A percentile compares a stretch with the other conserved stretches of the same genome.
phyloP scores from a whole-genome alignment of 2,888 invertebrate species.

The Ectemnius lituratus region DNA sequence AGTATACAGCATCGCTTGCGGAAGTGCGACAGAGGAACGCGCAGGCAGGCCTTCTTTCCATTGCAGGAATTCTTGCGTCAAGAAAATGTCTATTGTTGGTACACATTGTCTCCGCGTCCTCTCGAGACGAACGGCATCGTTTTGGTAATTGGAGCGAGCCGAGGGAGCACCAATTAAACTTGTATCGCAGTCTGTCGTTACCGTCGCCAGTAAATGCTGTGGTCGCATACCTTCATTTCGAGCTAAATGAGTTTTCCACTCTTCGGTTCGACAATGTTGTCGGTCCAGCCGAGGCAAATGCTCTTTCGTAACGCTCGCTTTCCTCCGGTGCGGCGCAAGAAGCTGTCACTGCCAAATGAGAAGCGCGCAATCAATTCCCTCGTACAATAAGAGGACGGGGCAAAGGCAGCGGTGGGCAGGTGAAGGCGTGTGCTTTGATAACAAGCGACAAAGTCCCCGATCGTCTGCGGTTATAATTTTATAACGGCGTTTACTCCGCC shows the following conservation, averaged over 20 bases:
- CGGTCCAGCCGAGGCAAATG: not conserved
- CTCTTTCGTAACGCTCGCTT: not conserved
- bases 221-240: constrained; percentile 29
- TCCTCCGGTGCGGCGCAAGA: not conserved
- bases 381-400: too few relatives aligned
- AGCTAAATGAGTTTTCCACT: constrained; percentile 32
- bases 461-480: constrained; percentile 4
- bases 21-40: constrained; percentile 19
- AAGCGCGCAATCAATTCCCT: constrained; percentile 3
- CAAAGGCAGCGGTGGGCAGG: not conserved
- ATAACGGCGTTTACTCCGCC: not conserved
- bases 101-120: constrained; percentile 24
- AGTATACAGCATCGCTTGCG: constrained; percentile 30
- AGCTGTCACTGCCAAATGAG: not conserved
- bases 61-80: constrained; percentile 18
- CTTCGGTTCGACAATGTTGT: constrained; percentile 30
- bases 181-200: constrained; percentile 41
- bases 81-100: constrained; percentile 28
- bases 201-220: constrained; percentile 39
- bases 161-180: constrained; percentile 52
- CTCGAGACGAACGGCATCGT: constrained; percentile 34
- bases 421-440: not conserved
- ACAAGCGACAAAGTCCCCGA: not conserved
- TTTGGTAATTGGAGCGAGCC: constrained; percentile 39
- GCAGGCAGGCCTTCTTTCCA: constrained; percentile 16